Conservation (phyloP, 1,140 invertebrate species). For the Drosophila nigrodunni region DNA sequence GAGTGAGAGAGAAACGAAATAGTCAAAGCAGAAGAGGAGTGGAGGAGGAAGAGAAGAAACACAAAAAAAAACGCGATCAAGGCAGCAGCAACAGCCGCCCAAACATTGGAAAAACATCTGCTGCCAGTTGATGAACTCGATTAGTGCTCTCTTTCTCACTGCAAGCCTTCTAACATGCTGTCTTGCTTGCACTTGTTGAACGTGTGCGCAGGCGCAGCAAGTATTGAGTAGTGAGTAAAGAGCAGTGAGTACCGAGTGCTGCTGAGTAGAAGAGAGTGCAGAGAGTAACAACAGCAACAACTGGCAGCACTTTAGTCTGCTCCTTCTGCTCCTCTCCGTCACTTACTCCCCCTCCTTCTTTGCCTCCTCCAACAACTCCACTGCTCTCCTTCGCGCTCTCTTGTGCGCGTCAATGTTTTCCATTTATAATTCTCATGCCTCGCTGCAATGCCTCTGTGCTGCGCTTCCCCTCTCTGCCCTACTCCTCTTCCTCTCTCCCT, state of each 20-base stretch:
- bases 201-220: conserved; percentile 74
- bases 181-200: conserved; percentile 22
- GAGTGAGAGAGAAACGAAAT: not conserved
- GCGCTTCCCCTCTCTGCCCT: not conserved
- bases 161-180: not conserved
- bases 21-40: not conserved
- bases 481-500: not conserved
- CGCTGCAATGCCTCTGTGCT: conserved; percentile 61
- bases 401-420: conserved; percentile 65
- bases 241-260: conserved; percentile 12
- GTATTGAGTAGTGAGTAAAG: conserved; percentile 35
- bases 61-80: conserved; percentile 41
- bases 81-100: conserved; percentile 64
- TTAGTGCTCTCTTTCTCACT: conserved; percentile 45
- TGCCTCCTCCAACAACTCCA: conserved; percentile 27
- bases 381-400: conserved; percentile 12
- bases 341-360: not conserved
- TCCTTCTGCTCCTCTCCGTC: not conserved
- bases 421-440: conserved; percentile 82
- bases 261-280: conserved; percentile 11
- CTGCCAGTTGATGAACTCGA: conserved; percentile 81
- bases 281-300: conserved; percentile 33
- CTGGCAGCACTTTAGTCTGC: conserved; percentile 30
- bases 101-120: conserved; percentile 81
- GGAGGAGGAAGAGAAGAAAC: not conserved